Conservation (phyloP, 1,140 invertebrate genomes). For the Cotesia glomerata region DNA sequence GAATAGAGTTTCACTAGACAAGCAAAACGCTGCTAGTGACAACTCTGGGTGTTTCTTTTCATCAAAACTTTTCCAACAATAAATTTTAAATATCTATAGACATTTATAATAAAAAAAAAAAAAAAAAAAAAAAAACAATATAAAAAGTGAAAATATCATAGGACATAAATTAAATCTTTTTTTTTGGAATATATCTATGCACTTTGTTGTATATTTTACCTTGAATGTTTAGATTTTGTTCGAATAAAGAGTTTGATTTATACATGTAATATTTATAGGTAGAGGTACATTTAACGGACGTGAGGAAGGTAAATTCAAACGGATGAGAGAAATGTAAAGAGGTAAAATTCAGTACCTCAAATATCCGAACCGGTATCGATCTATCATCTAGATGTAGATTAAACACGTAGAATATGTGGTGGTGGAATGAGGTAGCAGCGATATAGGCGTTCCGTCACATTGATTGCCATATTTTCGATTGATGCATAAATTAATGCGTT, state of each 20-base stretch:
- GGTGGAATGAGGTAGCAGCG: neutral
- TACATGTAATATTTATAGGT: neutral
- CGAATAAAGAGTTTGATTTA: neutral
- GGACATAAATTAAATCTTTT: too few species aligned
- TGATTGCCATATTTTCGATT: slow-evolving; percentile 8
- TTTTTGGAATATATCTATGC: too few species aligned
- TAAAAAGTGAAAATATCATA: too few species aligned
- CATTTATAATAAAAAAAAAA: too few species aligned
- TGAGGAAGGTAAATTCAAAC: neutral
- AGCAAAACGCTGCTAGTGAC: too few species aligned
- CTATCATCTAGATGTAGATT: neutral
- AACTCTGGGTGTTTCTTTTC: neutral
- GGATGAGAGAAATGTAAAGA: too few species aligned
- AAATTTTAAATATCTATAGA: too few species aligned
- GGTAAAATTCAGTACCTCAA: too few species aligned
- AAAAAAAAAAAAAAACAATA: too few species aligned
- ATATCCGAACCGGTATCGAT: neutral
- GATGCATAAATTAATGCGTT: slow-evolving; percentile 6
- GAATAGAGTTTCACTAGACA: too few species aligned
- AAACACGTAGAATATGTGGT: neutral
- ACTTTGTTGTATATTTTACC: neutral
- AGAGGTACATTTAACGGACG: neutral
- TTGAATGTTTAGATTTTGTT: neutral
- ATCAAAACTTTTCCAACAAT: neutral
- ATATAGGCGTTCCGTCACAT: neutral